Evolutionary conservation across 2,888 invertebrate genomes (phyloP), one percentile per base, ranked within the genome.

Genomic region (Polyploca ridens): DNA sequence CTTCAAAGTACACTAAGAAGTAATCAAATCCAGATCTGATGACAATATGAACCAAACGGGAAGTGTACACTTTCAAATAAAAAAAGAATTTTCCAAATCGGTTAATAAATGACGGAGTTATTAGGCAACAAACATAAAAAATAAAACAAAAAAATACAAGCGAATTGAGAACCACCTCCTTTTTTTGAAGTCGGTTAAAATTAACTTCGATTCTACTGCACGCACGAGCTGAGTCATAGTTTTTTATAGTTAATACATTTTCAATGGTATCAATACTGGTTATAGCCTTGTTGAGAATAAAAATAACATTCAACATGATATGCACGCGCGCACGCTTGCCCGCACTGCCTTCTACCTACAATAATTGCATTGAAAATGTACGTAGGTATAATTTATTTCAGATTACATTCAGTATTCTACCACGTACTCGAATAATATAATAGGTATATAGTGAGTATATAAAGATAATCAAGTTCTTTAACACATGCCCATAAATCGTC

Each of bases 311-410:
- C 54, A 19, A 54, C 54, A 19, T 54, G 54, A 54, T 19, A 54
- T 54, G 54, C 54, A 19, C 54, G 33, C 35, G 59, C 38, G 38
- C 58, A 59, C 59, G 59, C 35, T 35, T 33, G 16, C 8, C 59
- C 35, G 59, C 13, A 14, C 27, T 1, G 27, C 35, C 59, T 38
- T 3, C 16, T 38, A 19, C 35, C 11, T 19, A 16, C 16, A 60
- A 16, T 60, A 60, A 60, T 35, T 60, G 59, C 35, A 35, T 60
- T 60, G n/a, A 60, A 60, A 60, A 60, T 60, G 38, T 60, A 16
- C 59, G 38, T 38, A 54, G 19, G 19, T 54, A 60, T 38, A 60
- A 60, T 60, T 60, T 60, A 60, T 60, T 60, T 60, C 16, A 60
- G 59, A 35, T 60, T 60, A 60, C 59, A 6, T 60, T 60, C 16